A percentile compares a stretch with the other conserved stretches of the same genome.
phyloP scores from a whole-genome alignment of 1,140 invertebrate species.

The Ostrea denselamellosa region DNA sequence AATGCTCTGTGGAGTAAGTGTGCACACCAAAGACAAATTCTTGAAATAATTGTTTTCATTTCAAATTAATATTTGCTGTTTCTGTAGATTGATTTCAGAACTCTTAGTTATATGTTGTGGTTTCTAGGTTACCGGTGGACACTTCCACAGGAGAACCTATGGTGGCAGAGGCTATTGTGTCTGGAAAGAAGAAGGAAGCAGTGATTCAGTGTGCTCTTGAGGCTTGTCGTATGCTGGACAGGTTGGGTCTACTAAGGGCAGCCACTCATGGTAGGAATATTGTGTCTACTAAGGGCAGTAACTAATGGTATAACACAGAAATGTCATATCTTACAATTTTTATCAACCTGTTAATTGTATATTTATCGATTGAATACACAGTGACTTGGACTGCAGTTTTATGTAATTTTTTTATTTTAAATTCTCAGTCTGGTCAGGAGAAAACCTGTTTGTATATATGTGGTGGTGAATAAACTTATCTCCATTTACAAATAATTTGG shows the following conservation, averaged over 20 bases:
- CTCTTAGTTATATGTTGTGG: constrained; percentile 4
- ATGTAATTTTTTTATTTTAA: no score
- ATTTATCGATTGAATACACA: no score
- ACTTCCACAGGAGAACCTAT: constrained; percentile 86
- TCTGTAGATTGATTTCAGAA: background rate
- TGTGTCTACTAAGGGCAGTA: no score
- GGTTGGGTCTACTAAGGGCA: constrained; percentile 31
- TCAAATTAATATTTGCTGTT: background rate
- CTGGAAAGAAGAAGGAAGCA: constrained; percentile 96
- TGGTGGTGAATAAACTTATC: no score
- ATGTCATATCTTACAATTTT: no score
- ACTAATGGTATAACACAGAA: no score
- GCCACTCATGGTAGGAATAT: constrained; percentile 10
- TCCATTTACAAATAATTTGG: no score
- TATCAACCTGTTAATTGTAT: no score
- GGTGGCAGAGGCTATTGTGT: constrained; percentile 90
- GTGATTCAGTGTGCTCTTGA: constrained; percentile 95
- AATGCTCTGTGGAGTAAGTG: constrained; percentile 76
- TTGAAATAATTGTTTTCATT: background rate
- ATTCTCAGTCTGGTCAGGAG: no score
- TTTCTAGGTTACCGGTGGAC: constrained; percentile 88
- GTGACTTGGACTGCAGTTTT: no score
- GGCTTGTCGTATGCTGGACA: constrained; percentile 88
- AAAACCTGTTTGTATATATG: no score
- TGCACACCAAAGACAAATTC: background rate